Evolutionary conservation across 1,140 invertebrate genomes (phyloP).

Genomic region (Drosophila sucinea): DNA sequence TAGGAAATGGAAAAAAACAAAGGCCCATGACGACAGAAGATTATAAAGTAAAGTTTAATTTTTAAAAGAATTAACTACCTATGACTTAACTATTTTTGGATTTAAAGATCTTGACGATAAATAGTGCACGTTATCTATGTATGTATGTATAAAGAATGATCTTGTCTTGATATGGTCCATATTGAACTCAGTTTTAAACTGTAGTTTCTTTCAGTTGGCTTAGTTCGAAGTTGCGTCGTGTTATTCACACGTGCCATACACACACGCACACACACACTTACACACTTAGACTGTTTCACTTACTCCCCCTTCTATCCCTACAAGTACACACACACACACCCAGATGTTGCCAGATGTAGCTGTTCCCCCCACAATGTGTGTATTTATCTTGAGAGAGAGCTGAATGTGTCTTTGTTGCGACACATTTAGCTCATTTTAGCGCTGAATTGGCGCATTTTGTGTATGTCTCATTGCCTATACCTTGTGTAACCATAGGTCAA

Average conservation of each 20-base stretch:
- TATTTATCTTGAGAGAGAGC: constrained; percentile 25
- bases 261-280: not conserved
- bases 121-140: too few relatives aligned
- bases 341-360: constrained; percentile 10
- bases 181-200: too few relatives aligned
- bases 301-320: not conserved
- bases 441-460: constrained; percentile 55
- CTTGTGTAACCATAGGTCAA: not conserved
- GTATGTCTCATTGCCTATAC: constrained; percentile 3
- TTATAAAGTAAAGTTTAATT: too few relatives aligned
- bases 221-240: not conserved
- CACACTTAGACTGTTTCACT: not conserved
- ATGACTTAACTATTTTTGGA: too few relatives aligned
- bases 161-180: too few relatives aligned
- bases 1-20: too few relatives aligned
- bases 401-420: constrained; percentile 51
- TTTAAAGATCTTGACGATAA: too few relatives aligned
- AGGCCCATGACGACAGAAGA: too few relatives aligned
- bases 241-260: constrained; percentile 10
- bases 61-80: too few relatives aligned
- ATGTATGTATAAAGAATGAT: too few relatives aligned
- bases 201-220: not conserved
- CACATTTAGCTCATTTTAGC: constrained; percentile 33
- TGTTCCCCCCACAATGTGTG: constrained; percentile 29
- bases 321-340: constrained; percentile 7